Percentiles rank a stretch among this genome's conserved stretches.
Evolutionary conservation across 2,797 vertebrate species (phyloP).

Genomic region (Enoplosus armatus): DNA sequence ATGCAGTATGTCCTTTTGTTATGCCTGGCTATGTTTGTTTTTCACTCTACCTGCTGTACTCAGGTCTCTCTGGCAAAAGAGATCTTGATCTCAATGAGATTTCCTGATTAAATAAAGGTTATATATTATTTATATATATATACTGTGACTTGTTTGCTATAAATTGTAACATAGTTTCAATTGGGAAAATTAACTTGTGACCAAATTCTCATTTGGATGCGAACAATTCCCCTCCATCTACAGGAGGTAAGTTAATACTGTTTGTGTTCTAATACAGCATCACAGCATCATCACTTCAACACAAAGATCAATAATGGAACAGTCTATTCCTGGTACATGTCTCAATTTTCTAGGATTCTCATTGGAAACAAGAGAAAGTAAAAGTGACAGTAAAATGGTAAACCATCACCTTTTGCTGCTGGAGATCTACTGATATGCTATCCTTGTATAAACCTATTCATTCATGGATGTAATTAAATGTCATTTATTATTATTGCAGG

Average conservation of each 20-base stretch:
- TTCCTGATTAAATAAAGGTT: no score
- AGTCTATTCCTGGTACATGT: not conserved
- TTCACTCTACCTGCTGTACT: no score
- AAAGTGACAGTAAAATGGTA: conserved; percentile 1
- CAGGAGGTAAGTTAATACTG: conserved; percentile 3
- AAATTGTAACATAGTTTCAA: not conserved
- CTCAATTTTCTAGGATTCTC: conserved; percentile 8
- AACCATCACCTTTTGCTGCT: not conserved
- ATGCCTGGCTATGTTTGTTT: no score
- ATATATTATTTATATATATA: no score
- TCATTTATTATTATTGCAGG: conserved; percentile 9
- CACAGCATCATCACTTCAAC: conserved; percentile 8
- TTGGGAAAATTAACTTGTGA: not conserved
- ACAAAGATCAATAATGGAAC: conserved; percentile 43
- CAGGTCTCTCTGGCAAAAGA: no score
- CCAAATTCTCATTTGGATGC: not conserved
- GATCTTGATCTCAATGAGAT: no score
- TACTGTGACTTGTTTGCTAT: not conserved
- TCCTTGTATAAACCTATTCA: conserved; percentile 3
- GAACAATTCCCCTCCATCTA: conserved; percentile 3
- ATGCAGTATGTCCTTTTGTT: no score
- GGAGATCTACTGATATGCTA: not conserved
- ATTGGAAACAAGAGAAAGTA: conserved; percentile 8
- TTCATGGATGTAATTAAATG: conserved; percentile 15
- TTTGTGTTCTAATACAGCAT: not conserved